Base-by-base conservation (phyloP, 2,113 vertebrate genomes). In the Indicator maculatus region DNA sequence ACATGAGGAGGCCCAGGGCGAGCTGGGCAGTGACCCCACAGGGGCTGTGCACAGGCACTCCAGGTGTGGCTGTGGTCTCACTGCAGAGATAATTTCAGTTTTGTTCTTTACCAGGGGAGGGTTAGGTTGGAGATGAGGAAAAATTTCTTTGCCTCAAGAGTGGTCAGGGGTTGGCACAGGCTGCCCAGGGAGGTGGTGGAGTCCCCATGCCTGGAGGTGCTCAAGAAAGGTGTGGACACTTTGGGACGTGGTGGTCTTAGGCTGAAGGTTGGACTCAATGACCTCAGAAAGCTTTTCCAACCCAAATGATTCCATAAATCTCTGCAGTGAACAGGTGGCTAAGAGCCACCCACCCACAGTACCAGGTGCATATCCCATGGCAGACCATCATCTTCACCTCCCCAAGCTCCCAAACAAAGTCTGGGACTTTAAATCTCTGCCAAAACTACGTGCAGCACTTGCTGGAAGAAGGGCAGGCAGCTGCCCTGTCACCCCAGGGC, bases 331-430 rank as follows among this genome's bases (percentile, higher is more conserved):
- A 50, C 75, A 85, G n/a, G 27, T 31, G 27, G n/a, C 53, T 64
- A 45, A 78, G 71, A 82, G 9, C 18, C 12, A 21, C 9, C 55
- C 59, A 15, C 50, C 30, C 30, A n/a, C 39, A 41, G 56, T 10
- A 50, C 26, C 33, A 60, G 55, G 28, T n/a, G 44, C 20, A 27
- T 15, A 61, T 6, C 18, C 14, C 71, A 33, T 1, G 5, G 59
- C 66, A 85, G 20, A 33, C 20, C 4, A 15, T 20, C 38, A 44
- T 45, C 41, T 41, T 78, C 58, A 65, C 26, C 80, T 58, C 71
- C 33, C 26, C 1, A 1, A 65, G 30, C 53, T 73, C 71, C 87
- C 5, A 1, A 61, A 83, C 0, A 1, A 74, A 58, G 28, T 1
- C 1, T 3, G 18, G 18, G 30, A 74, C 24, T 88, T 70, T 8